Evolutionary conservation across 2,888 invertebrate genomes (phyloP).

Genomic region (Entomobrya multifasciata): DNA sequence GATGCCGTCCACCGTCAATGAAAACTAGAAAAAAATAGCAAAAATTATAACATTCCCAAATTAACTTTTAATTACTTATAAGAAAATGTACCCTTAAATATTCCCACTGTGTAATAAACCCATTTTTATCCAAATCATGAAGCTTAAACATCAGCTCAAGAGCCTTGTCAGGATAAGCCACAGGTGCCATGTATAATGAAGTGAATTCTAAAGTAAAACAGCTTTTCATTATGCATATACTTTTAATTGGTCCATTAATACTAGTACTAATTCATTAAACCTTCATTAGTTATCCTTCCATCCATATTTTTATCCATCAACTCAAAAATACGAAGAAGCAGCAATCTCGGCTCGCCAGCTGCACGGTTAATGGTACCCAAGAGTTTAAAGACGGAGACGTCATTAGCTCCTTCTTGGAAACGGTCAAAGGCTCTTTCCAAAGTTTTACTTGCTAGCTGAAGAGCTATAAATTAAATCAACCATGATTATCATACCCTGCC

Average conservation of each 20-base stretch:
- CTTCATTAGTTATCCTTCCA: slow-evolving; percentile 57
- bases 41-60: too few relatives aligned
- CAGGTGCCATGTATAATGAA: slow-evolving; percentile 57
- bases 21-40: slow-evolving; percentile 6
- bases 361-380: slow-evolving; percentile 49
- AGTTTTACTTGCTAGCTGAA: slow-evolving; percentile 42
- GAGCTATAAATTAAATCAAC: slow-evolving; percentile 33
- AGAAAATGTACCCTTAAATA: slow-evolving; percentile 33
- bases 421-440: slow-evolving; percentile 53
- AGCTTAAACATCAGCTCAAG: slow-evolving; percentile 62
- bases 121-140: slow-evolving; percentile 64
- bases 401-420: slow-evolving; percentile 38
- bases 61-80: background rate
- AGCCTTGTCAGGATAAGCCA: slow-evolving; percentile 63
- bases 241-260: too few relatives aligned
- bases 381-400: slow-evolving; percentile 54
- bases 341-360: slow-evolving; percentile 56
- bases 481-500: too few relatives aligned
- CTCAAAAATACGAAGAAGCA: slow-evolving; percentile 58
- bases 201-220: too few relatives aligned
- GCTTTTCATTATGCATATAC: too few relatives aligned
- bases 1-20: slow-evolving; percentile 55
- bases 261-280: background rate
- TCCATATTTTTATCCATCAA: slow-evolving; percentile 67
- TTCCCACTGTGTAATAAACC: slow-evolving; percentile 63